phyloP scores from a whole-genome alignment of 2,797 vertebrate species.

The Pangasius mekongensis region DNA sequence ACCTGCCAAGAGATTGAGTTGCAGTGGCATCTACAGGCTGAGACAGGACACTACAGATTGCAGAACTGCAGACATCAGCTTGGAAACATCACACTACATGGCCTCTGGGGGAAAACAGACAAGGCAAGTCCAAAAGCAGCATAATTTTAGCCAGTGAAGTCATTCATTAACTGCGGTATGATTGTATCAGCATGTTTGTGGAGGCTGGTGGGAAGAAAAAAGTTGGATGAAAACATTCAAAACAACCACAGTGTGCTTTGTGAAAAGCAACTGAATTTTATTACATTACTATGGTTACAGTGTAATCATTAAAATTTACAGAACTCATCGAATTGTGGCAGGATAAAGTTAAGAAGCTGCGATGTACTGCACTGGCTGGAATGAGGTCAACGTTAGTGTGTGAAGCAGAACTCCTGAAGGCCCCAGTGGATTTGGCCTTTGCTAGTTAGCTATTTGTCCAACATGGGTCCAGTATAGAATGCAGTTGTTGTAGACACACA shows the following conservation, averaged over 20 bases:
- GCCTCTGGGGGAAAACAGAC: constrained; percentile 21
- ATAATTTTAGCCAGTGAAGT: constrained; percentile 58
- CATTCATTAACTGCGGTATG: constrained; percentile 51
- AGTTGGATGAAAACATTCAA: constrained; percentile 33
- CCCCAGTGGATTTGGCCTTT: constrained; percentile 12
- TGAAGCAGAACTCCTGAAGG: constrained; percentile 13
- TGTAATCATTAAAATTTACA: background rate
- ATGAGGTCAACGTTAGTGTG: constrained; percentile 19
- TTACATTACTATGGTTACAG: background rate
- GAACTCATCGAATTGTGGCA: background rate
- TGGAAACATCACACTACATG: background rate
- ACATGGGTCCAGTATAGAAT: background rate
- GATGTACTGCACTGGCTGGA: background rate
- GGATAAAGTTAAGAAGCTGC: background rate
- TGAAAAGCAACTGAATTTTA: constrained; percentile 18
- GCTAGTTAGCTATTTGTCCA: constrained; percentile 31
- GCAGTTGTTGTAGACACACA: background rate
- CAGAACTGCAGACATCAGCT: constrained; percentile 1
- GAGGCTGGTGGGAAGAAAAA: constrained; percentile 21
- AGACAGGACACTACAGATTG: background rate
- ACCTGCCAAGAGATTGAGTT: constrained; percentile 4
- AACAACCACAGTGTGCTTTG: constrained; percentile 21
- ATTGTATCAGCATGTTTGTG: constrained; percentile 52
- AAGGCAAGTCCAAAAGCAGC: constrained; percentile 39
- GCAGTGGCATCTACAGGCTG: constrained; percentile 47